Base-by-base conservation (phyloP, 2,113 vertebrate genomes). In the Tupaia chinensis region DNA sequence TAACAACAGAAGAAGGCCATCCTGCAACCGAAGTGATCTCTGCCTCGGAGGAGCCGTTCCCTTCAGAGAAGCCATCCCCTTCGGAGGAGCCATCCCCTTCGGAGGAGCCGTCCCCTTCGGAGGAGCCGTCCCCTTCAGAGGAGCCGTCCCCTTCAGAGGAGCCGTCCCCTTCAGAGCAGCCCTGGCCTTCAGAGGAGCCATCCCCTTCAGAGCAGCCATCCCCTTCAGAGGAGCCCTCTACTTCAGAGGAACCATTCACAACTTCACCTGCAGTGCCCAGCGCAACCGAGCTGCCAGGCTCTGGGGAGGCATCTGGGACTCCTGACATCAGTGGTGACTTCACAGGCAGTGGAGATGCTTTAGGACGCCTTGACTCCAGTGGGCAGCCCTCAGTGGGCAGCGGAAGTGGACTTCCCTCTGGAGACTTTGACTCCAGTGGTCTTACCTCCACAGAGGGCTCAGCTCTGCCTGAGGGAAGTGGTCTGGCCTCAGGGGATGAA, bases 391-490 rank as follows among this genome's bases (percentile, higher is more conserved):
- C 98, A 5, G 98, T 94, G 76, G 85, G 81, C 0, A 97, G 89
- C 97, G 97, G 96, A 94, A 99, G 98, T 15, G 98, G 98, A 92
- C 95, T 98, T 88, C 97, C 98, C 8, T 98, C 98, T 0, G 99
- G 97, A 97, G 98, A 98, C 78, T 82, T 98, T 66, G 98, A 98
- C 63, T 85, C 87, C 53, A 98, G 98, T 93, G 98, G 97, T 4
- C 84, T 95, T 76, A 96, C 97, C 91, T 88, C 97, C 66, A 87
- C 95, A 15, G 97, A 89, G 32, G 90, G 86, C 73, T 98, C 98
- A 77, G 98, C 95, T 54, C 80, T 98, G 34, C 98, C 98, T 27
- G 97, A 91, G 86, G 97, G 97, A 54, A 98, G 98, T 53, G 98
- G 96, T 13, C 90, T 98, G 15, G 97, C 99, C 7, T 99, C 99